A percentile compares a stretch with the other conserved stretches of the same genome.
These are phyloP conservation scores for Lasaia peninsularis DNA, from an alignment of 1,140 invertebrate species.

Conservation along the genomic window DNA sequence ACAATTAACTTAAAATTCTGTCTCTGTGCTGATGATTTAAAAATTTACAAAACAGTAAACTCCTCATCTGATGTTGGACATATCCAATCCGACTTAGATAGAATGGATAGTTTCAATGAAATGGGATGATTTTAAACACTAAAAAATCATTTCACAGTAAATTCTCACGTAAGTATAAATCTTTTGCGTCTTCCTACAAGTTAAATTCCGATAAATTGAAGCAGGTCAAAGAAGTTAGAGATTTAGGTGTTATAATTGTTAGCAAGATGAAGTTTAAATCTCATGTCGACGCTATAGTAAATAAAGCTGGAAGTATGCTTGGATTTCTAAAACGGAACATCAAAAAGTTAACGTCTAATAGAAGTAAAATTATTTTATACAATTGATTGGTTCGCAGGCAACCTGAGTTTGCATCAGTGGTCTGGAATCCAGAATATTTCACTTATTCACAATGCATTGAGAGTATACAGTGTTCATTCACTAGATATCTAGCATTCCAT, in stretches of 20 bases:
- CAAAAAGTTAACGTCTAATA: neutral
- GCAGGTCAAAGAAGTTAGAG: neutral
- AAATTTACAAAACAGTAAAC: neutral
- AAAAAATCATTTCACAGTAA: neutral
- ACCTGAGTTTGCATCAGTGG: slow-evolving; percentile 18
- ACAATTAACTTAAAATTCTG: neutral
- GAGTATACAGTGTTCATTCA: slow-evolving; percentile 15
- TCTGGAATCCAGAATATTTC: slow-evolving; percentile 21
- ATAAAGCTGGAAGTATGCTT: neutral
- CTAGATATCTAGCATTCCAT: slow-evolving; percentile 16
- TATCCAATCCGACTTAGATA: neutral
- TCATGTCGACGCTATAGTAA: neutral
- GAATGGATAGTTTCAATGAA: neutral
- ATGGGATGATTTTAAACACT: neutral
- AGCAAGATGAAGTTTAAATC: neutral
- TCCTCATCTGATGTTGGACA: neutral
- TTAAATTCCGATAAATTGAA: neutral
- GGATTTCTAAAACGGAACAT: neutral
- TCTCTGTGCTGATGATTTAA: neutral
- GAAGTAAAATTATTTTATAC: neutral
- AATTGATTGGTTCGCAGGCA: slow-evolving; percentile 11
- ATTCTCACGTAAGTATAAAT: neutral
- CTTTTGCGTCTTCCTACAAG: neutral
- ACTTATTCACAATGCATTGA: slow-evolving; percentile 15
- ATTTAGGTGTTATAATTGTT: neutral